Evolutionary conservation across 2,113 vertebrate genomes (phyloP), one percentile per base, ranked within the genome.

Genomic region (Tiliqua scincoides): DNA sequence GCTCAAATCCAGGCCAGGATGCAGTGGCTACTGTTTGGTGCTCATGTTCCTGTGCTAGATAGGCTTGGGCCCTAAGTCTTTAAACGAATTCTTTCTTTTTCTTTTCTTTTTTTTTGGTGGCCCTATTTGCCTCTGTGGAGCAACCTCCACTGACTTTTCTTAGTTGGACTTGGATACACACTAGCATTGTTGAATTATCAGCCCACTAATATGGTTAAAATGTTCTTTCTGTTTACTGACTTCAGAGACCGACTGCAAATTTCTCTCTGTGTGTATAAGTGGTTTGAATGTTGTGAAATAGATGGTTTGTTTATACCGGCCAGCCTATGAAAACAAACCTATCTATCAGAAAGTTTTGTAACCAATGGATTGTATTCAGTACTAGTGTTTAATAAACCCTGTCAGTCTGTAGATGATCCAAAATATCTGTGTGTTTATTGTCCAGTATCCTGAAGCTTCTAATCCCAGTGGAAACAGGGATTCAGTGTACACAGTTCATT

Each of bases 241-340:
- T 57, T 57, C 54, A 57, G 54, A 57, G 54, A 57, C 54, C 6
- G 14, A 12, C 17, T 57, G 6, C 14, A 57, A 57, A 17, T 57
- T 57, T 12, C 54, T 7, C 11, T 57, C 2, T 57, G 54, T 57
- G 17, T 57, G 14, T 57, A 57, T 57, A 48, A 48, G 43, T 48
- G 43, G 54, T 57, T 57, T 57, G 43, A 57, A 57, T 57, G 14
- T 57, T 40, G 4, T 43, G 21, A 9, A 1, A 40, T 40, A 79
- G 1, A 27, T 3, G 2, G 57, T 25, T 35, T 68, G 62, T 85
- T 71, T 74, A 40, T 82, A 35, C 1, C 35, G 89, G 68, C 1
- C 27, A 68, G 1, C 0, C 78, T 85, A 0, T 20, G 18, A 75
- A 23, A 0, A 0, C 48, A 43, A 12, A 87, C 27, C 27, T 6